These are phyloP conservation scores for Timema podura DNA, from an alignment of 2,888 invertebrate genomes.

Conservation along the genomic window DNA sequence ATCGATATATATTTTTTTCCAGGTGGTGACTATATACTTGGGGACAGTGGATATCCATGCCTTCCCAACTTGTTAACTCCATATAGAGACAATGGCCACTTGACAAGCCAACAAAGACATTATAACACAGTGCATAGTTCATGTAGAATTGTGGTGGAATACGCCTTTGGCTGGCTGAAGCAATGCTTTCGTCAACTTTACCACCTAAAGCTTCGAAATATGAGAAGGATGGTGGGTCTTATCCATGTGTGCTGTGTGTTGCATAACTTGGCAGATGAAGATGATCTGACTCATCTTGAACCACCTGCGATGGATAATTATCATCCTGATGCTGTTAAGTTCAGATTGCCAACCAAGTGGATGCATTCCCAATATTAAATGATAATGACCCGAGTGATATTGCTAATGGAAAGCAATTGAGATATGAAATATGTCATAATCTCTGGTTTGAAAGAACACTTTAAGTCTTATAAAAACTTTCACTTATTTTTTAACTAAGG, in stretches of 20 bases:
- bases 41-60: conserved; percentile 33
- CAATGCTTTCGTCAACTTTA: neutral
- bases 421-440: neutral
- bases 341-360: neutral
- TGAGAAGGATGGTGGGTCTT: neutral
- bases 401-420: neutral
- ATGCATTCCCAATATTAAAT: neutral
- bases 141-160: neutral
- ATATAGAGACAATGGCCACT: conserved; percentile 29
- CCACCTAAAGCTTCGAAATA: neutral
- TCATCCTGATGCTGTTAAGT: neutral
- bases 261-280: conserved; percentile 2
- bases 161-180: neutral
- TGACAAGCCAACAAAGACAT: conserved; percentile 25
- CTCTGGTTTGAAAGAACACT: neutral
- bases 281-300: neutral
- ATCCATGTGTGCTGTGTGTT: conserved; percentile 4
- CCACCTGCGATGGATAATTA: neutral
- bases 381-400: neutral
- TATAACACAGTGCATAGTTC: conserved; percentile 14
- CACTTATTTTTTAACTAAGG: no score
- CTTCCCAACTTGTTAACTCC: conserved; percentile 30
- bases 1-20: neutral
- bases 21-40: conserved; percentile 29
- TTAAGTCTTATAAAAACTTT: no score